Base-by-base conservation (phyloP, 2,888 invertebrate genomes). In the Gerosis bhagava region DNA sequence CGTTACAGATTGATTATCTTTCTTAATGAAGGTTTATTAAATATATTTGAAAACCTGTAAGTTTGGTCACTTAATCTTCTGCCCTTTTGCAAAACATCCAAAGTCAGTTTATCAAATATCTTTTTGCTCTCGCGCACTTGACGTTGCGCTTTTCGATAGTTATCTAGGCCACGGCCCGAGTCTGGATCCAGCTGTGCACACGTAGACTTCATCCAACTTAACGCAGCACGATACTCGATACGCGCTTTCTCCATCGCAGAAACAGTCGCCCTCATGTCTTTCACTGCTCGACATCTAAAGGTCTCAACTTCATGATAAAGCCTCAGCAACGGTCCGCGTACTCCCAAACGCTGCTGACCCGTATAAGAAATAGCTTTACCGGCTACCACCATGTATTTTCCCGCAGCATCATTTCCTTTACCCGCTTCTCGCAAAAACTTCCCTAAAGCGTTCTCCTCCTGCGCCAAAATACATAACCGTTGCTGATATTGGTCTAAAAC, bases 201-300 rank as follows among this genome's bases (percentile, higher is more conserved):
- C 1, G 97, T 94, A 49, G 98, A 97, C 83, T 99, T 99, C 98
- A 99, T 99, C 99, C 99, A 99, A 62, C 94, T 95, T n/a, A 97
- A 81, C 0, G 96, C 95, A 0, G 96, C 99, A 41, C 99, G 91
- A 77, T 99, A 99, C 68, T 98, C 98, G 4, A 97, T 98, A 50
- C 99, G 92, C 3, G 96, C 93, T 70, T 96, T 96, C 79, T 99
- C 99, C 97, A 99, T 98, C 36, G 94, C 94, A 39, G 95, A 92
- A 3, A 99, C 95, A 1, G 98, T 99, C 42, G 92, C 91, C 42
- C 96, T 90, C 48, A 98, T 98, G 77, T 99, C 99, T 41, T 94
- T 94, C 4, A 99, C 96, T 0, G 99, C 99, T 51, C 98, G 93
- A 56, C 94, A 95, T 62, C 97, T 92, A 84, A 99, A 99, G 8